Evolutionary conservation across 64 coral and sea anemone species (phyloP).

Genomic region (Trachythela sp.): DNA sequence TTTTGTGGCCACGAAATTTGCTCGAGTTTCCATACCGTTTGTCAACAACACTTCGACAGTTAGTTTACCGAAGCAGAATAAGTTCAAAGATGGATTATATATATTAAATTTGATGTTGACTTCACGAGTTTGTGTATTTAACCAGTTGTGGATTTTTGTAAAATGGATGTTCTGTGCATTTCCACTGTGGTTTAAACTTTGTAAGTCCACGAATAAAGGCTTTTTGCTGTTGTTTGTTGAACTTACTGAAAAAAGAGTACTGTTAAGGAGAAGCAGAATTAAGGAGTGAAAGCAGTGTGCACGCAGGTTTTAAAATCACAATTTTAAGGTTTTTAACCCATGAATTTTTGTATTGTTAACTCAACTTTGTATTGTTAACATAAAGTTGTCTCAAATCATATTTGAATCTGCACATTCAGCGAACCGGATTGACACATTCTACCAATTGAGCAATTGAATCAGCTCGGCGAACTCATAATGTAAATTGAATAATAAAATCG

Average conservation of each 20-base stretch:
- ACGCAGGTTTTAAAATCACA: too few relatives aligned
- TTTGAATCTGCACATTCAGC: too few relatives aligned
- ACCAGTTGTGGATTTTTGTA: neutral
- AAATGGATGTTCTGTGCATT: too few relatives aligned
- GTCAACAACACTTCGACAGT: neutral
- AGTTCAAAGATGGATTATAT: neutral
- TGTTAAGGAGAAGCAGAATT: neutral
- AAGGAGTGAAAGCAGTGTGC: neutral
- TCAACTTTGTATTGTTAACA: too few relatives aligned
- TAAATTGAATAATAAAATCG: too few relatives aligned
- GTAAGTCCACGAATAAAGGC: neutral
- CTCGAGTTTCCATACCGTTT: neutral
- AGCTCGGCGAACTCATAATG: too few relatives aligned
- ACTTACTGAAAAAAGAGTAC: neutral
- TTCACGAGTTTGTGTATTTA: neutral
- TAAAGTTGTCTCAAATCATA: too few relatives aligned
- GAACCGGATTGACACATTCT: too few relatives aligned
- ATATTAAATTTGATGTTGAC: neutral
- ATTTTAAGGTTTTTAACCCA: too few relatives aligned
- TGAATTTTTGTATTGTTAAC: too few relatives aligned
- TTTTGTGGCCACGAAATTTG: neutral
- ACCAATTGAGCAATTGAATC: too few relatives aligned
- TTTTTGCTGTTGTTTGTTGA: neutral
- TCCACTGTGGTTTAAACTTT: too few relatives aligned
- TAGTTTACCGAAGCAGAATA: neutral